These are phyloP conservation scores for Acrossocheilus wenchowensis DNA, from an alignment of 2,797 vertebrate species.

Conservation along the genomic window DNA sequence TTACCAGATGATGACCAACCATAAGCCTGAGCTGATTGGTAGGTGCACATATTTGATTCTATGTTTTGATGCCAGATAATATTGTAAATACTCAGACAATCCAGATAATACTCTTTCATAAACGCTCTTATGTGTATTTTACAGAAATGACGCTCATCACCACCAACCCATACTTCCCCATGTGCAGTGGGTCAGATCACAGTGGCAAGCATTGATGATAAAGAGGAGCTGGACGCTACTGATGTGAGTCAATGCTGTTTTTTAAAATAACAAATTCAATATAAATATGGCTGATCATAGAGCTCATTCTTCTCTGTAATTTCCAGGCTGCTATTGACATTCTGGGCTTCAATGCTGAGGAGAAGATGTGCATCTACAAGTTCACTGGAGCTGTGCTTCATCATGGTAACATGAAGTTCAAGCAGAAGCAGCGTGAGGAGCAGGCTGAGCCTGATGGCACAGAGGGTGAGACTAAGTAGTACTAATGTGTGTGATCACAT, in stretches of 20 bases:
- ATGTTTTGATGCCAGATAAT: too few species aligned
- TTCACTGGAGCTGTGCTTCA: slow-evolving; percentile 54
- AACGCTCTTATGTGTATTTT: background rate
- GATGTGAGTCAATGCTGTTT: slow-evolving; percentile 78
- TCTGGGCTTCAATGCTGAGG: slow-evolving; percentile 45
- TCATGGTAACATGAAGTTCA: slow-evolving; percentile 69
- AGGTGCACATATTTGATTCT: too few species aligned
- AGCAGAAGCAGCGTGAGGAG: slow-evolving; percentile 87
- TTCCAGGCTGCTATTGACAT: slow-evolving; percentile 75
- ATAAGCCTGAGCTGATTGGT: too few species aligned
- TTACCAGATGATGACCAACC: slow-evolving; percentile 83
- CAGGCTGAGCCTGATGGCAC: slow-evolving; percentile 89
- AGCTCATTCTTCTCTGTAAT: background rate
- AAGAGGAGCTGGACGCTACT: slow-evolving; percentile 87
- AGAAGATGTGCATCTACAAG: slow-evolving; percentile 57
- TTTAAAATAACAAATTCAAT: too few species aligned
- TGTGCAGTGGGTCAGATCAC: slow-evolving; percentile 88
- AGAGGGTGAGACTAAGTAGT: slow-evolving; percentile 68
- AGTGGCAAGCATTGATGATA: slow-evolving; percentile 89
- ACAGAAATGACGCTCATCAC: slow-evolving; percentile 81
- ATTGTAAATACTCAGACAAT: too few species aligned
- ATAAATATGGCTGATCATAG: too few species aligned
- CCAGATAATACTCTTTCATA: background rate
- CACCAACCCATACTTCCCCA: slow-evolving; percentile 71
- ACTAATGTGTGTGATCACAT: background rate